These are phyloP conservation scores for Yponomeuta cagnagella DNA, from an alignment of 2,888 invertebrate species.

Conservation along the genomic window DNA sequence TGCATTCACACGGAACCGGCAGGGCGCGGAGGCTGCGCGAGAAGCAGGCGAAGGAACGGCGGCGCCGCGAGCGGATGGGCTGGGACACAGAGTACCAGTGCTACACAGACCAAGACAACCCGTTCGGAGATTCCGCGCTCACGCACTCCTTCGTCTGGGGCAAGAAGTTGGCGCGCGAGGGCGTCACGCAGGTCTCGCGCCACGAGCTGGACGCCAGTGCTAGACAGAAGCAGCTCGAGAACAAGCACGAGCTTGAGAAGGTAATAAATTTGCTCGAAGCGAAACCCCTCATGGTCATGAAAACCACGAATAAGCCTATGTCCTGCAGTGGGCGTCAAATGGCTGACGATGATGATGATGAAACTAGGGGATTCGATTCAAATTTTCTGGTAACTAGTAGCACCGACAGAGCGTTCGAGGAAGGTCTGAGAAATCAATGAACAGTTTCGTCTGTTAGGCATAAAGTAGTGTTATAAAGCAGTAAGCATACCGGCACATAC, in stretches of 20 bases:
- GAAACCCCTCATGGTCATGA: no score
- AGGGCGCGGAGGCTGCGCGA: constrained; percentile 86
- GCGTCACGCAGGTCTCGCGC: constrained; percentile 83
- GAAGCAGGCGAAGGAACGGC: constrained; percentile 93
- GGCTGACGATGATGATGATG: no score
- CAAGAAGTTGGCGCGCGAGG: constrained; percentile 96
- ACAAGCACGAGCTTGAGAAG: constrained; percentile 93
- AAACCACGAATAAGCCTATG: no score
- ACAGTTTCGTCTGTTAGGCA: no score
- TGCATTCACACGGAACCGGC: background rate
- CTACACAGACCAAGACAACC: constrained; percentile 98
- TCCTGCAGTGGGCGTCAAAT: no score
- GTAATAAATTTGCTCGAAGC: constrained; percentile 40
- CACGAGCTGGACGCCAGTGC: constrained; percentile 90
- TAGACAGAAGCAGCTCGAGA: constrained; percentile 92
- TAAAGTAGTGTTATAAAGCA: no score
- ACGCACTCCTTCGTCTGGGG: constrained; percentile 97
- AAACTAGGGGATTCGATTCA: no score
- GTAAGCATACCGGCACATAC: no score
- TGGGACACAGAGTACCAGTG: constrained; percentile 98
- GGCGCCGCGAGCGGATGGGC: constrained; percentile 93
- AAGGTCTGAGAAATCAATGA: no score
- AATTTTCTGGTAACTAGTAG: no score
- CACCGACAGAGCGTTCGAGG: no score
- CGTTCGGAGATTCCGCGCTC: constrained; percentile 97